Evolutionary conservation across 53 echinoderm and acorn worm species (phyloP).

Genomic region (Temnopleurus reevesii): DNA sequence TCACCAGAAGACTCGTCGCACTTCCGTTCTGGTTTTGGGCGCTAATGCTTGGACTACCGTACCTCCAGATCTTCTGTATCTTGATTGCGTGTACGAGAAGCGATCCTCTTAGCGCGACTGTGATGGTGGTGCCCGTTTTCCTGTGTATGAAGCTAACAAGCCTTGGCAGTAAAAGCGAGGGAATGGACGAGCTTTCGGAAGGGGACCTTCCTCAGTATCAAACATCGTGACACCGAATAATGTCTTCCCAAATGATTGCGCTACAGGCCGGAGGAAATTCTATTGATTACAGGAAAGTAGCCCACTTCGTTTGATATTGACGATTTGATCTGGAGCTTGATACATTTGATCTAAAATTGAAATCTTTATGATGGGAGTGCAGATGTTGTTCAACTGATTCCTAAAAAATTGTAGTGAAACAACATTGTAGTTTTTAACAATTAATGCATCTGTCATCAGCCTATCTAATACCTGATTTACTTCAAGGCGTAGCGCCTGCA

Average conservation of each 20-base stretch:
- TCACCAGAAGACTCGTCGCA: conserved; percentile 73
- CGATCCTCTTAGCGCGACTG: conserved; percentile 79
- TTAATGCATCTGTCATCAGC: too few relatives aligned
- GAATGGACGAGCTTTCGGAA: background rate
- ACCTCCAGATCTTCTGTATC: conserved; percentile 94
- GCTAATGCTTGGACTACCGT: conserved; percentile 76
- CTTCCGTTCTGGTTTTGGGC: conserved; percentile 95
- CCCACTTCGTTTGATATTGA: background rate
- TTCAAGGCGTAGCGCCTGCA: too few relatives aligned
- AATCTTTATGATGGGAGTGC: too few relatives aligned
- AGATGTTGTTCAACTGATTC: too few relatives aligned
- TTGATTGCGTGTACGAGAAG: conserved; percentile 91
- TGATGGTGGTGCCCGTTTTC: conserved; percentile 79
- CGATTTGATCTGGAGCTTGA: background rate
- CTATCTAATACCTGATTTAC: too few relatives aligned
- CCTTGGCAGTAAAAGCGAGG: conserved; percentile 6
- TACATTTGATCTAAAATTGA: too few relatives aligned
- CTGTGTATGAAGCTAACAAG: conserved; percentile 64
- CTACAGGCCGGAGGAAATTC: background rate
- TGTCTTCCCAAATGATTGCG: background rate
- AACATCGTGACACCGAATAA: background rate
- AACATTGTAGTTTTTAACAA: too few relatives aligned
- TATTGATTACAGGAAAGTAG: background rate
- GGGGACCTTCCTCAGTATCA: conserved; percentile 20
- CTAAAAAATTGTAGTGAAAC: too few relatives aligned